Evolutionary conservation across 1,140 invertebrate genomes (phyloP), one percentile per base, ranked within the genome.

Genomic region (Eriosoma lanigerum): DNA sequence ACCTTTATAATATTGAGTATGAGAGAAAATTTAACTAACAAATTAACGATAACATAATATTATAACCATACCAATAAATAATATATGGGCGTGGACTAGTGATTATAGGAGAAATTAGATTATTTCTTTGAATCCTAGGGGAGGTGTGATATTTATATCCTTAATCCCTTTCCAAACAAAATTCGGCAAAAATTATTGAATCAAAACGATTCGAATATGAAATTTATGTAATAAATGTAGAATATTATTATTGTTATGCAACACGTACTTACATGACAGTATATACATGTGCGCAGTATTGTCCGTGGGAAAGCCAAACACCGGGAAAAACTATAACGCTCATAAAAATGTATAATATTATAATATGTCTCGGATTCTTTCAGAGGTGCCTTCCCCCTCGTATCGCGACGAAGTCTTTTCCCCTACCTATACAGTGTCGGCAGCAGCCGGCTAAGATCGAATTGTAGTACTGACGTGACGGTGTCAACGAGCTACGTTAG

Each of bases 261-360:
- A 72, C 68, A 8, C 48, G 17, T 26, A 29, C 48, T 19, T 9
- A 29, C 26, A 32, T 3, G 5, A n/a, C 19, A 4, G 5, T n/a
- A 4, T 54, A 54, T 24, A 24, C 4, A 17, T 12, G 24, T 32
- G 70, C 44, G 70, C 26, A n/a, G 24, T 48, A 73, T 73, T 73
- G 70, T 73, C 48, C 48, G 70, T 54, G 70, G 29, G 70, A 73
- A 73, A 73, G 26, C 24, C n/a, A 68, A 68, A 38, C 17, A 19
- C 19, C 32, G 19, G 32, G 19, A 29, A 10, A 38, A 64, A 64
- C n/a, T 29, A 13, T 32, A 24, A 17, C 58, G 26, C 26, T 8
- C 17, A 4, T 15, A 62, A 24, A 19, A 6, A 19, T 13, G 15
- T 12, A 58, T 10, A 26, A 26, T 26, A 32, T 62, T 32, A 19